Base-by-base conservation (phyloP, 1,140 invertebrate genomes). In the Choristoneura fumiferana region DNA sequence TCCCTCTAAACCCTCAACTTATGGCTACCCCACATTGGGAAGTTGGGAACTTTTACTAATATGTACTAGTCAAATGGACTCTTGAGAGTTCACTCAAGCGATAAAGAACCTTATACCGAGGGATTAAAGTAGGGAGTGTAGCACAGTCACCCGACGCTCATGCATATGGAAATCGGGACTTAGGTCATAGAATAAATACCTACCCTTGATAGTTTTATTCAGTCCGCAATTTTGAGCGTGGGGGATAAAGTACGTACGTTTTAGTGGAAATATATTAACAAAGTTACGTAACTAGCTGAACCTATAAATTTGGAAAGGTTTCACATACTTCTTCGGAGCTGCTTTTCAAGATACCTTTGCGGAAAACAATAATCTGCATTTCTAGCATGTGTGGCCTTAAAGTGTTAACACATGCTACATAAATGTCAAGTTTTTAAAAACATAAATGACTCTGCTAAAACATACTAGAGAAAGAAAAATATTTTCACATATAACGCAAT, bases 121-220 rank as follows among this genome's bases (percentile, higher is more conserved):
- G 54, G 15, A 37, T 61, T 73, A 83, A 61, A 67, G 73, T 68
- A 13, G 4, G 22, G 12, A 49, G n/a, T 49, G 43, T 49, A 8
- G 18, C 22, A 49, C 22, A 29, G 17, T 57, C 58, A 63, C 65
- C 59, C 54, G 58, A 62, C 60, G 67, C 68, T 83, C 83, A 87
- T 84, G 81, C 78, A 84, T 87, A 87, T 87, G 82, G 81, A 85
- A 80, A 86, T 85, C 72, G 76, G 66, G 73, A 79, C 73, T 84
- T 80, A 83, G 78, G 76, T 78, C 71, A 78, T 78, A 73, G 72
- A 77, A 80, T 76, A 81, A 77, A 78, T 67, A 67, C 62, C 40
- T 67, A 67, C 53, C 29, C 58, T 37, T 71, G 68, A 71, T 71
- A 71, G 66, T 71, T 71, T 74, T 71, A 74, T 74, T 69, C 39